Conservation (phyloP, 2,113 vertebrate genomes). For the Atlantisia rogersi region DNA sequence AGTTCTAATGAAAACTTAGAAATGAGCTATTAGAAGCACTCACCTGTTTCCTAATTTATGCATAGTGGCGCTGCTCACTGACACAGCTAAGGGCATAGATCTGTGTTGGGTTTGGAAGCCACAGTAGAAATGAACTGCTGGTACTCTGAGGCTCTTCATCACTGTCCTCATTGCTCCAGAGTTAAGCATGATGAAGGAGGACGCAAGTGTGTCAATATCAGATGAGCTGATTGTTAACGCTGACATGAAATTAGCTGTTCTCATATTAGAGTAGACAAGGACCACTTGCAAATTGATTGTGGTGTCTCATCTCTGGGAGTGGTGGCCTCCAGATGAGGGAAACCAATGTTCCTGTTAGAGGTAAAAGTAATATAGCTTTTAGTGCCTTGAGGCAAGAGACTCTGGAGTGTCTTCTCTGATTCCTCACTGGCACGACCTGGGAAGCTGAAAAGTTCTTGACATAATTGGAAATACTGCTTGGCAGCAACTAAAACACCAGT, state of each 20-base stretch:
- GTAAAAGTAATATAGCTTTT: neutral
- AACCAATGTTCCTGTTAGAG: neutral
- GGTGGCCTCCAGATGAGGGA: neutral
- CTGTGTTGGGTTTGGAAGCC: neutral
- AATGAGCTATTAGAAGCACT: neutral
- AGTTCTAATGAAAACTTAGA: neutral
- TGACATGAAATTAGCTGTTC: neutral
- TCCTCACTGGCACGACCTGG: too few species aligned
- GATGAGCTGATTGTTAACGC: neutral
- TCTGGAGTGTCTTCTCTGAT: neutral
- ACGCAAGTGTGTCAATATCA: neutral
- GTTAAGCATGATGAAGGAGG: neutral
- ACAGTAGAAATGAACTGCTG: neutral
- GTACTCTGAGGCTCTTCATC: neutral
- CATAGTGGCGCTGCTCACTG: fast-evolving
- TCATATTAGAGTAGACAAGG: neutral
- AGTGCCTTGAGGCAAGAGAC: neutral
- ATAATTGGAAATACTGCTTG: too few species aligned
- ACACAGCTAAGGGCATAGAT: neutral
- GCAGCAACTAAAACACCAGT: too few species aligned
- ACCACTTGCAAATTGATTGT: neutral
- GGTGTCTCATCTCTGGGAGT: neutral
- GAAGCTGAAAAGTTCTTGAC: too few species aligned
- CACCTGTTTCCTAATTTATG: neutral
- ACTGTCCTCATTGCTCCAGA: neutral